A percentile compares a stretch with the other conserved stretches of the same genome.
Evolutionary conservation across 2,888 invertebrate species (phyloP).

Genomic region (Caenorhabditis sp.): DNA sequence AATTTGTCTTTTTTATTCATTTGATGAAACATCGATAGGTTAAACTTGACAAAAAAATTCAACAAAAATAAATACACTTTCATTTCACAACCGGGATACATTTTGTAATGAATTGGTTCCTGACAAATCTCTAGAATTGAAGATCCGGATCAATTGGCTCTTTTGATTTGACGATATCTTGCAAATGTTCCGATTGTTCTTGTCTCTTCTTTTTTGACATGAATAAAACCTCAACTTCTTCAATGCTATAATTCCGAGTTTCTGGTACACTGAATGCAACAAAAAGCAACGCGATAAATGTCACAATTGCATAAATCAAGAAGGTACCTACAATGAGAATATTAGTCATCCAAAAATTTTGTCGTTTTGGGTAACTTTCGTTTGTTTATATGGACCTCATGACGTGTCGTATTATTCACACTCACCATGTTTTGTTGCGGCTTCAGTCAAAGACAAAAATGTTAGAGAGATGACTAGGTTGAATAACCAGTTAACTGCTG

Average conservation of each 20-base stretch:
- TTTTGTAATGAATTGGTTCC: background rate
- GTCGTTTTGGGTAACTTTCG: slow-evolving; percentile 7
- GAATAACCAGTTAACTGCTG: slow-evolving; percentile 73
- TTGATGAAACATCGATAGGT: too few relatives aligned
- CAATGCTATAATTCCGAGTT: slow-evolving; percentile 74
- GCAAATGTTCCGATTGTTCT: slow-evolving; percentile 7
- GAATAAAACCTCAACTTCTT: slow-evolving; percentile 71
- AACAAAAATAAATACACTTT: background rate
- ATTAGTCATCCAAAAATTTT: background rate
- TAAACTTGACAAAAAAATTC: too few relatives aligned
- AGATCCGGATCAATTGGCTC: background rate
- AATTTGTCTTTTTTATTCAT: too few relatives aligned
- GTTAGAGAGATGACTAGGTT: slow-evolving; percentile 74
- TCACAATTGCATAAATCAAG: slow-evolving; percentile 74
- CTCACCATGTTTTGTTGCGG: slow-evolving; percentile 56
- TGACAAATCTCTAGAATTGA: background rate
- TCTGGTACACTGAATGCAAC: slow-evolving; percentile 74
- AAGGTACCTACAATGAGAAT: slow-evolving; percentile 73
- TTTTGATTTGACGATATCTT: background rate
- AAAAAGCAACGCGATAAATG: slow-evolving; percentile 72
- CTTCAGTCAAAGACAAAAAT: slow-evolving; percentile 71
- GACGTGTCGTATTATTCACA: background rate
- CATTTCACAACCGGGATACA: background rate
- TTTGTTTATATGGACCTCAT: background rate
- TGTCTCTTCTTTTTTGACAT: slow-evolving; percentile 22